Conservation (phyloP, 2,888 invertebrate genomes). For the Pollenia amentaria region DNA sequence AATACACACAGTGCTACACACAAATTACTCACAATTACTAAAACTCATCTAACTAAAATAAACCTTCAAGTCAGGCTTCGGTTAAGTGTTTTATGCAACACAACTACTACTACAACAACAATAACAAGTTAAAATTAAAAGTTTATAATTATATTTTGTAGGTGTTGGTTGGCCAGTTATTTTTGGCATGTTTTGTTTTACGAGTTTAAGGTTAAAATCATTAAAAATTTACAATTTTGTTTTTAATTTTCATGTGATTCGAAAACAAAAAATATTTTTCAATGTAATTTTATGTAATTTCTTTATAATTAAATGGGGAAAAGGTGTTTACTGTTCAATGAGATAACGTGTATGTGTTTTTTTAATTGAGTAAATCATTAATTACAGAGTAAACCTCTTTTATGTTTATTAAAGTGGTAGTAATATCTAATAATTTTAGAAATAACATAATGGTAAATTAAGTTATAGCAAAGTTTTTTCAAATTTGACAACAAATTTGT, state of each 20-base stretch:
- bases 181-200: slow-evolving; percentile 49
- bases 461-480: no score
- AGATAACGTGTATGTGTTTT: not conserved
- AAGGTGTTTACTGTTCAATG: not conserved
- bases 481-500: no score
- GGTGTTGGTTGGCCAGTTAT: slow-evolving; percentile 58
- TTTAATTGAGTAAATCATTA: no score
- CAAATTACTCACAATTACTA: not conserved
- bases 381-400: no score
- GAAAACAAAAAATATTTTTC: not conserved
- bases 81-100: slow-evolving; percentile 43
- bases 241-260: not conserved
- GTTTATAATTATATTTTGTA: slow-evolving; percentile 57
- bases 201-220: slow-evolving; percentile 53
- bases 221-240: slow-evolving; percentile 51
- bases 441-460: no score
- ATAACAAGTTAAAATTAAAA: slow-evolving; percentile 21
- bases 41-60: not conserved
- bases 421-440: no score
- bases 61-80: slow-evolving; percentile 49
- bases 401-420: no score
- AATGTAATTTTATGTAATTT: slow-evolving; percentile 13
- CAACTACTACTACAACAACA: slow-evolving; percentile 25
- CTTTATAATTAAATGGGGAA: slow-evolving; percentile 28
- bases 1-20: not conserved